Percentiles rank a stretch among this genome's conserved stretches.
phyloP scores from a whole-genome alignment of 2,113 vertebrate species.

The Datnioides undecimradiatus region DNA sequence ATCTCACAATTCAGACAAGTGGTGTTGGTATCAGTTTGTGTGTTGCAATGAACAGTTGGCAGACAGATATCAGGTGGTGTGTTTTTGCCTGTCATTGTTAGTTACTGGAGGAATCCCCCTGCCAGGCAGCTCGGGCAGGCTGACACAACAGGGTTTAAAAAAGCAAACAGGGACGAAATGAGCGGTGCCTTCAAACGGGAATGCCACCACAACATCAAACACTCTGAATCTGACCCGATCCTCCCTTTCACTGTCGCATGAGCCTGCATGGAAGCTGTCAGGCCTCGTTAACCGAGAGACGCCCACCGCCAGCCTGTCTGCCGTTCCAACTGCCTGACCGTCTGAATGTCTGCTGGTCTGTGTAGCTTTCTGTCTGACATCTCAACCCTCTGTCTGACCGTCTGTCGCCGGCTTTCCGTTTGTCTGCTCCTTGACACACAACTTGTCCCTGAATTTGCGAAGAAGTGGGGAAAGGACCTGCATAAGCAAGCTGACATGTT shows the following conservation, averaged over 20 bases:
- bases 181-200: slow-evolving; percentile 62
- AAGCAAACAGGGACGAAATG: slow-evolving; percentile 65
- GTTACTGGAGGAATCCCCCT: slow-evolving; percentile 44
- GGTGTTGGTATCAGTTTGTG: slow-evolving; percentile 17
- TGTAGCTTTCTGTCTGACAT: slow-evolving; percentile 42
- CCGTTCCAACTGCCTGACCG: slow-evolving; percentile 52
- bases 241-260: slow-evolving; percentile 65
- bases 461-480: slow-evolving; percentile 10
- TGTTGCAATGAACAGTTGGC: background rate
- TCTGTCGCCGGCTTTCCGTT: slow-evolving; percentile 33
- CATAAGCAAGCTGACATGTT: background rate
- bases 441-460: background rate
- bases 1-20: slow-evolving; percentile 25
- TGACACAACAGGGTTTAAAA: slow-evolving; percentile 60
- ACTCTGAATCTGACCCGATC: slow-evolving; percentile 46
- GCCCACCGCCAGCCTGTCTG: slow-evolving; percentile 74
- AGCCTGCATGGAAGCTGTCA: slow-evolving; percentile 74
- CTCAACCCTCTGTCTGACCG: slow-evolving; percentile 34
- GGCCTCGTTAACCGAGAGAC: slow-evolving; percentile 72
- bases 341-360: slow-evolving; percentile 21
- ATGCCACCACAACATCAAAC: slow-evolving; percentile 65
- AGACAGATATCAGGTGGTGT: slow-evolving; percentile 47
- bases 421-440: slow-evolving; percentile 29
- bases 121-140: slow-evolving; percentile 21
- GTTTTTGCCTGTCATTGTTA: slow-evolving; percentile 52